Percentiles rank a stretch among this genome's conserved stretches.
Conservation (phyloP, 2,113 vertebrate species). For the Phrynosoma platyrhinos region DNA sequence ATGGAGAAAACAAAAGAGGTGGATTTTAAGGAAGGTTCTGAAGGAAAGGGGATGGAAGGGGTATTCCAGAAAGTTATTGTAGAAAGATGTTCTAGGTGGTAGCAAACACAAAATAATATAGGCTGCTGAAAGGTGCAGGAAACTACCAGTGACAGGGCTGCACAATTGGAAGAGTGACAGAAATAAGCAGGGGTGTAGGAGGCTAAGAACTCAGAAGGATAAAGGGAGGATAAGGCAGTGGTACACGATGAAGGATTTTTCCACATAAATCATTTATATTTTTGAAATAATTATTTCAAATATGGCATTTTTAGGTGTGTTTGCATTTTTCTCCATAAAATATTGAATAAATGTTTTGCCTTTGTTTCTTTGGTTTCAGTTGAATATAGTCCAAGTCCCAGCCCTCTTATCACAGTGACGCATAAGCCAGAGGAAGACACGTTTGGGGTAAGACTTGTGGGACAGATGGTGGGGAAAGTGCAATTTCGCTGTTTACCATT, state of each 20-base stretch:
- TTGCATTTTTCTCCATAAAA: rapidly evolving
- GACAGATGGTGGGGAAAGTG: neutral
- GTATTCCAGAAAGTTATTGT: neutral
- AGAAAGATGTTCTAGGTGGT: too few relatives aligned
- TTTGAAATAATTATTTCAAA: neutral
- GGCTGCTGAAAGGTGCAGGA: too few relatives aligned
- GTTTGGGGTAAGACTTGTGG: conserved; percentile 89
- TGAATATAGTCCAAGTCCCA: conserved; percentile 81
- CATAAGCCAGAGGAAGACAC: conserved; percentile 93
- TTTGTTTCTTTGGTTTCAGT: conserved; percentile 77
- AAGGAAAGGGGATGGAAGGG: neutral
- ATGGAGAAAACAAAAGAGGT: neutral
- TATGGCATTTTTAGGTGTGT: neutral
- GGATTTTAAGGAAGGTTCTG: too few relatives aligned
- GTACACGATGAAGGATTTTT: neutral
- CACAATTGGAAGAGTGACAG: too few relatives aligned
- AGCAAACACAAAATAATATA: too few relatives aligned
- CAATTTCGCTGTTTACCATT: neutral
- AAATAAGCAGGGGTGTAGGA: neutral
- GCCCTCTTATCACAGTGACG: conserved; percentile 86
- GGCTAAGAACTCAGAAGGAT: neutral
- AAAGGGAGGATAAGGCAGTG: neutral
- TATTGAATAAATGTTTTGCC: neutral
- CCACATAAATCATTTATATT: neutral
- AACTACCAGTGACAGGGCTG: too few relatives aligned